phyloP scores from a whole-genome alignment of 2,797 vertebrate genomes.

The Argyrosomus regius region DNA sequence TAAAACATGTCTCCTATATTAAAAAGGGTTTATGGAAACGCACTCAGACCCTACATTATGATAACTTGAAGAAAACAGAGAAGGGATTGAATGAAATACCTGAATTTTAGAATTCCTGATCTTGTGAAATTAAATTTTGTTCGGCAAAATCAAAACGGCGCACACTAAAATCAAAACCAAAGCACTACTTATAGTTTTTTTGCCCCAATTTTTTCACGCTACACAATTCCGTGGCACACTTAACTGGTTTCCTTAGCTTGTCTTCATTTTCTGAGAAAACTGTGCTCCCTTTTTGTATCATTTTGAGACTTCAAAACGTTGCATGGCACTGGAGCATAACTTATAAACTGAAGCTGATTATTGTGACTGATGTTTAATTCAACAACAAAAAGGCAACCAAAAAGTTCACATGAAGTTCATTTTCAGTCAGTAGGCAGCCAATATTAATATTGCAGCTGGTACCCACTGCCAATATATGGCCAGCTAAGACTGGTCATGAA shows the following conservation, averaged over 20 bases:
- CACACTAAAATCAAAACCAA: conserved; percentile 19
- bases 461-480: background rate
- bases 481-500: background rate
- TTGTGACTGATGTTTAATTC: background rate
- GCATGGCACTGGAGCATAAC: conserved; percentile 13
- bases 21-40: background rate
- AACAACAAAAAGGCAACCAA: conserved; percentile 3
- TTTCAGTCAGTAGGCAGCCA: background rate
- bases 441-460: background rate
- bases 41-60: background rate
- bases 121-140: background rate
- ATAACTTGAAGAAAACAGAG: background rate
- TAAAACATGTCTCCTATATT: background rate
- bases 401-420: background rate
- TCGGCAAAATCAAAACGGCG: background rate
- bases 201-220: background rate
- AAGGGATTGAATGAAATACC: background rate
- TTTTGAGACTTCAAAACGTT: background rate
- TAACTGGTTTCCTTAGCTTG: conserved; percentile 20
- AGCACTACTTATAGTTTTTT: background rate
- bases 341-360: background rate
- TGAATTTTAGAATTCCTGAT: background rate
- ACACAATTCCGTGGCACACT: background rate
- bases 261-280: background rate
- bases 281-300: background rate